Evolutionary conservation across 2,113 vertebrate genomes (phyloP).

Genomic region (Helogale parvula): DNA sequence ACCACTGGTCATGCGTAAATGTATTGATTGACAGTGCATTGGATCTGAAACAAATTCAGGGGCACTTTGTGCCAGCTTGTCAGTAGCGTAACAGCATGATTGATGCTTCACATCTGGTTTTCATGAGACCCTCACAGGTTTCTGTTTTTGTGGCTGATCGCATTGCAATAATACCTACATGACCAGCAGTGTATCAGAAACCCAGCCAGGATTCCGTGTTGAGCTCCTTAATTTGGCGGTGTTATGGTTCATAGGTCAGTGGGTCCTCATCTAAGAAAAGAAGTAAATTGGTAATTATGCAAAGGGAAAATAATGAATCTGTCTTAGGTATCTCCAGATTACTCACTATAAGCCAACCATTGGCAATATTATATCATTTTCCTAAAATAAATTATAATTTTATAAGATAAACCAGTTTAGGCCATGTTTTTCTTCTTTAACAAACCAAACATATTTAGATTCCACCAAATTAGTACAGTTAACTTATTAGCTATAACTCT

Average conservation of each 20-base stretch:
- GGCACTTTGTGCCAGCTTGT: not conserved
- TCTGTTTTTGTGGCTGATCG: not conserved
- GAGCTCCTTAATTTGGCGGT: not conserved
- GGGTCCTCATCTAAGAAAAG: not conserved
- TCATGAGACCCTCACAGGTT: not conserved
- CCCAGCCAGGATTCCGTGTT: not conserved
- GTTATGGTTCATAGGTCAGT: not conserved
- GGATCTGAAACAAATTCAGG: not conserved
- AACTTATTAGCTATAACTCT: not conserved
- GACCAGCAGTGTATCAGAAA: not conserved
- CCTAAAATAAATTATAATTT: not conserved
- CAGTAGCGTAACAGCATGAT: not conserved
- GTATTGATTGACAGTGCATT: not conserved
- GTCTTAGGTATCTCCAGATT: not conserved
- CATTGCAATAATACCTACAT: not conserved
- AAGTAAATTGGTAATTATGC: not conserved
- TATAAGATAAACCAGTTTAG: not conserved
- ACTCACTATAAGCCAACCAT: too few species aligned
- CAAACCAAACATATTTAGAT: not conserved
- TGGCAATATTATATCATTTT: not conserved
- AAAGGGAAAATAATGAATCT: not conserved
- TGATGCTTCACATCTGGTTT: not conserved
- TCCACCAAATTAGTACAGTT: not conserved
- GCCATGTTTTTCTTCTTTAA: not conserved
- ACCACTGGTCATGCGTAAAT: not conserved